Conservation (phyloP, 2,113 vertebrate genomes). For the Psophia crepitans region DNA sequence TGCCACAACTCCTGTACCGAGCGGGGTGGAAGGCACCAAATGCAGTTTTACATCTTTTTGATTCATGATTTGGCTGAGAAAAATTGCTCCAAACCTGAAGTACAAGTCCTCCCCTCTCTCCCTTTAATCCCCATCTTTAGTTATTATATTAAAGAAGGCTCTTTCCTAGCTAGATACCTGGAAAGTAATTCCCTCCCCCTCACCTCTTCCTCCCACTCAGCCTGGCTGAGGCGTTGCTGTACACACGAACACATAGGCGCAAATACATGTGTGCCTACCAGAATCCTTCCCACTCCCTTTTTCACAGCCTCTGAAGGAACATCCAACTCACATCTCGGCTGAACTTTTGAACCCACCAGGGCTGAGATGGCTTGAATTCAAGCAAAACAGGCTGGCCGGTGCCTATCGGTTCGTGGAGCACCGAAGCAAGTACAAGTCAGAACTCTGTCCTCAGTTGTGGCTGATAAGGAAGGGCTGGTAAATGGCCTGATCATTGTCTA, state of each 20-base stretch:
- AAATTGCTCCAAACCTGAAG: neutral
- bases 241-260: neutral
- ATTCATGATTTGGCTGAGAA: neutral
- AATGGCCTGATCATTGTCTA: neutral
- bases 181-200: neutral
- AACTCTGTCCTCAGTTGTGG: neutral
- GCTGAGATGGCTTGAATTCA: neutral
- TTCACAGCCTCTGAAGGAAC: neutral
- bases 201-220: neutral
- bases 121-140: neutral
- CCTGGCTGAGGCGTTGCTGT: neutral
- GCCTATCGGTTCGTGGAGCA: neutral
- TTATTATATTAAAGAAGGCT: neutral
- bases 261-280: neutral
- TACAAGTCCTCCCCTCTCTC: neutral
- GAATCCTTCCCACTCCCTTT: neutral
- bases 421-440: neutral
- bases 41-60: neutral
- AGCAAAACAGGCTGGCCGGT: neutral
- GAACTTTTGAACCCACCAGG: slow-evolving; percentile 30
- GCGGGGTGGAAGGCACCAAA: neutral
- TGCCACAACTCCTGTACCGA: neutral
- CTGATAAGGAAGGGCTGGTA: neutral
- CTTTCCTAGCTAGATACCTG: neutral
- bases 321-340: neutral